Evolutionary conservation across 2,113 vertebrate species (phyloP).

Genomic region (Chamaea fasciata): DNA sequence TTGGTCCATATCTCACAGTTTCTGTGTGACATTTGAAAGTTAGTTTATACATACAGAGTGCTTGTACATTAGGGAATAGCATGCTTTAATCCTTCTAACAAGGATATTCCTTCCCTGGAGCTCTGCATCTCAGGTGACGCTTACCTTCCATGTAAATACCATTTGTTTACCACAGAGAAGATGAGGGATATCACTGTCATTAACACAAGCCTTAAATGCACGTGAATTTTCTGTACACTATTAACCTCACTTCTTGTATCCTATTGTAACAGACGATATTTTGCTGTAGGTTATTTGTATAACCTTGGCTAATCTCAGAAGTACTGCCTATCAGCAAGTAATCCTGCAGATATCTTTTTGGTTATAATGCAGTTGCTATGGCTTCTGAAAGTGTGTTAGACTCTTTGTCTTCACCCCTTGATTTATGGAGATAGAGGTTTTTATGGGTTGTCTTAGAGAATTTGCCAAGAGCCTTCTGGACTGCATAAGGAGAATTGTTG

Average conservation of each 20-base stretch:
- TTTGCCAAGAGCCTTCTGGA: not conserved
- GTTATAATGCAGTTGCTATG: not conserved
- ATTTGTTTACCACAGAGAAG: not conserved
- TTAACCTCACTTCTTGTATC: not conserved
- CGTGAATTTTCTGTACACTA: not conserved
- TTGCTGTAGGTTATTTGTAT: not conserved
- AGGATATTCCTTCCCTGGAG: not conserved
- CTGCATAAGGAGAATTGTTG: not conserved
- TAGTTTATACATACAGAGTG: not conserved
- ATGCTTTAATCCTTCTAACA: not conserved
- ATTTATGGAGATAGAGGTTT: not conserved
- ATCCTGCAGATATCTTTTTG: not conserved
- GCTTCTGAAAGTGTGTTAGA: not conserved
- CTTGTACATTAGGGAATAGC: not conserved
- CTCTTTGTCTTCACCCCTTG: not conserved
- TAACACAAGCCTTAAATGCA: not conserved
- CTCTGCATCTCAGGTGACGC: not conserved
- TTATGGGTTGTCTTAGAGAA: not conserved
- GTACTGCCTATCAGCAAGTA: not conserved
- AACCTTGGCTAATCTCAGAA: not conserved
- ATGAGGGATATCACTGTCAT: not conserved
- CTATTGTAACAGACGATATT: not conserved
- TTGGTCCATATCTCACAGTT: not conserved
- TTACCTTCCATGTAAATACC: not conserved
- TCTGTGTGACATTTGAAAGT: not conserved